These are phyloP conservation scores for Mugil cephalus DNA, from an alignment of 2,113 vertebrate species.

Conservation along the genomic window DNA sequence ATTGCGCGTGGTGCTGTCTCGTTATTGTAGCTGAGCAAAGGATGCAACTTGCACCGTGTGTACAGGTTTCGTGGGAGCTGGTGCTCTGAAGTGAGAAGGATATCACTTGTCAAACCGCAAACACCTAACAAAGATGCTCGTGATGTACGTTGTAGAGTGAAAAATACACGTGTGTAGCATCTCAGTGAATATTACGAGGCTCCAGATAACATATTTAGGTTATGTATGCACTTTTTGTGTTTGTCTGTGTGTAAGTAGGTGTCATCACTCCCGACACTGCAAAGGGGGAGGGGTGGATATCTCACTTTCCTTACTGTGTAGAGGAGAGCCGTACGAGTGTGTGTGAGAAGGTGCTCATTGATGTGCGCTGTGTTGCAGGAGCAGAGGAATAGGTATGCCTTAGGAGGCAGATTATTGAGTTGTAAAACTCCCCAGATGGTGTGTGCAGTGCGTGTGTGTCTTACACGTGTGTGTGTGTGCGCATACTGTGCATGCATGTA, in stretches of 20 bases:
- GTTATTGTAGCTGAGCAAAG: neutral
- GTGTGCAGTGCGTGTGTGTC: constrained; percentile 30
- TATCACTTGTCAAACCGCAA: neutral
- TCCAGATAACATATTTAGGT: constrained; percentile 43
- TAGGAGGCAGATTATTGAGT: constrained; percentile 78
- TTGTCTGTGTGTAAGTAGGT: constrained; percentile 3
- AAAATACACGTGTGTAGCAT: neutral
- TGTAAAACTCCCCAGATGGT: constrained; percentile 72
- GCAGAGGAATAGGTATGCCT: constrained; percentile 60
- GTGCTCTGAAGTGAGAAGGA: too few species aligned
- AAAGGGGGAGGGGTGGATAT: too few species aligned
- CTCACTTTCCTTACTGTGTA: constrained; percentile 51
- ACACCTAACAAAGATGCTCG: neutral
- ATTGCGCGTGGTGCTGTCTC: neutral
- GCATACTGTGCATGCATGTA: constrained; percentile 33
- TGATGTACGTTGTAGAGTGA: neutral
- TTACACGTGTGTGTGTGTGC: constrained; percentile 16
- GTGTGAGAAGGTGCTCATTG: constrained; percentile 50
- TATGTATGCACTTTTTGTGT: constrained; percentile 20
- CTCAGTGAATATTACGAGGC: too few species aligned
- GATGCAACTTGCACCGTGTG: too few species aligned
- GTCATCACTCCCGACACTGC: constrained; percentile 7
- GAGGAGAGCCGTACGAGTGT: constrained; percentile 18
- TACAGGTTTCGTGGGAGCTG: too few species aligned
- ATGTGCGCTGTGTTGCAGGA: constrained; percentile 51